phyloP scores from a whole-genome alignment of 2,113 vertebrate genomes.

The Albula glossodonta region DNA sequence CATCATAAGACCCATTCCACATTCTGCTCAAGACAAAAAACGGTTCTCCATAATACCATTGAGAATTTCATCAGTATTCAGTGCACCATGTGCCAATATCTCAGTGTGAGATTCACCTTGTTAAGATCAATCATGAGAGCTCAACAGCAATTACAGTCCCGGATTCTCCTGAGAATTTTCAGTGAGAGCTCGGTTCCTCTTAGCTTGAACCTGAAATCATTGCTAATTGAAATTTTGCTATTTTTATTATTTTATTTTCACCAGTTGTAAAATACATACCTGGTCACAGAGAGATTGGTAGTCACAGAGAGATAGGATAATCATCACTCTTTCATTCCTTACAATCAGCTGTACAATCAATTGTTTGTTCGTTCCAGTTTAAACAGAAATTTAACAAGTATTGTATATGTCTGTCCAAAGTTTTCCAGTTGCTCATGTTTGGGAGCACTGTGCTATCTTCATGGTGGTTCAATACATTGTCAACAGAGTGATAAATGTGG shows the following conservation, averaged over 20 bases:
- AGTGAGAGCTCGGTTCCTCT: not conserved
- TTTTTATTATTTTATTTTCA: no score
- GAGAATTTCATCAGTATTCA: constrained; percentile 9
- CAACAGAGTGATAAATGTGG: not conserved
- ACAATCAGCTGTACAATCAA: not conserved
- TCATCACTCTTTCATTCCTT: not conserved
- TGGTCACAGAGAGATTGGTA: no score
- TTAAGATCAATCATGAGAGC: not conserved
- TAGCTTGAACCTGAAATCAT: not conserved
- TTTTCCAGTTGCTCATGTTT: not conserved
- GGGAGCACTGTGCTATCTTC: not conserved
- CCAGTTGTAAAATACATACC: not conserved
- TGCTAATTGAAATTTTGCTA: not conserved
- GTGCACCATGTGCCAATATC: not conserved
- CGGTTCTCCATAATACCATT: not conserved
- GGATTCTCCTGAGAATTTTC: not conserved
- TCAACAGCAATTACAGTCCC: not conserved
- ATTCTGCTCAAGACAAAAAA: not conserved
- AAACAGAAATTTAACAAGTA: not conserved
- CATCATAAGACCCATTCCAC: not conserved
- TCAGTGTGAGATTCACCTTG: not conserved
- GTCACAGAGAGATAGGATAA: not conserved
- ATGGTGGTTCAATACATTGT: not conserved
- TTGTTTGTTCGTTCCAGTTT: not conserved
- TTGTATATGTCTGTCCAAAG: not conserved